These are phyloP conservation scores for Scaptomyza parva DNA, from an alignment of 2,888 invertebrate genomes.

Conservation along the genomic window DNA sequence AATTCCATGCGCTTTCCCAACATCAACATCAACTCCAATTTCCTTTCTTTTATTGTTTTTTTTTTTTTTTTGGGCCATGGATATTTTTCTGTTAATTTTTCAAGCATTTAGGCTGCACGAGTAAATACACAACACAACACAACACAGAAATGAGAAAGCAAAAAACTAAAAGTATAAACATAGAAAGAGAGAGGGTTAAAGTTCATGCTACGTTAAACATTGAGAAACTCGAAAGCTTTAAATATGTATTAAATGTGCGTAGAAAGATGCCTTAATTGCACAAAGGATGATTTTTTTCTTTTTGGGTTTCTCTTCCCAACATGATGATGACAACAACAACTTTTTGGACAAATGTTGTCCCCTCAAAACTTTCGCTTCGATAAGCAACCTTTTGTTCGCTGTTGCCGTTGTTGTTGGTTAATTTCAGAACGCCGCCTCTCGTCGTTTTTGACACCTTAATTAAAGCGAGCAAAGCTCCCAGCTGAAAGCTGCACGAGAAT, in stretches of 20 bases:
- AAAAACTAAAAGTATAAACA: not conserved
- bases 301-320: not conserved
- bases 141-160: not conserved
- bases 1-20: constrained; percentile 58
- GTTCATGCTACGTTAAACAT: constrained; percentile 12
- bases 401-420: not conserved
- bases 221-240: not conserved
- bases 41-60: constrained; percentile 46
- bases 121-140: not conserved
- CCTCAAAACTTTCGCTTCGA: constrained; percentile 22
- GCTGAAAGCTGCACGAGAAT: constrained; percentile 43
- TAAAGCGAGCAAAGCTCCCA: constrained; percentile 38
- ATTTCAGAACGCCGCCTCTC: not conserved
- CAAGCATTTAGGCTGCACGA: constrained; percentile 5
- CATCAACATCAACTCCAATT: constrained; percentile 50
- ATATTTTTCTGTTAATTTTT: constrained; percentile 28
- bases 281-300: constrained; percentile 18
- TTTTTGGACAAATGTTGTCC: constrained; percentile 6
- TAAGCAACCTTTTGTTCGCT: constrained; percentile 13
- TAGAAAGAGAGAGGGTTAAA: constrained; percentile 6
- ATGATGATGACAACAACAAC: not conserved
- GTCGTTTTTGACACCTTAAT: constrained; percentile 31
- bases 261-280: constrained; percentile 22
- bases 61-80: constrained; percentile 32
- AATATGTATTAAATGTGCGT: not conserved